Evolutionary conservation across 2,888 invertebrate genomes (phyloP), one percentile per base, ranked within the genome.

Genomic region (Tipula vernalis): DNA sequence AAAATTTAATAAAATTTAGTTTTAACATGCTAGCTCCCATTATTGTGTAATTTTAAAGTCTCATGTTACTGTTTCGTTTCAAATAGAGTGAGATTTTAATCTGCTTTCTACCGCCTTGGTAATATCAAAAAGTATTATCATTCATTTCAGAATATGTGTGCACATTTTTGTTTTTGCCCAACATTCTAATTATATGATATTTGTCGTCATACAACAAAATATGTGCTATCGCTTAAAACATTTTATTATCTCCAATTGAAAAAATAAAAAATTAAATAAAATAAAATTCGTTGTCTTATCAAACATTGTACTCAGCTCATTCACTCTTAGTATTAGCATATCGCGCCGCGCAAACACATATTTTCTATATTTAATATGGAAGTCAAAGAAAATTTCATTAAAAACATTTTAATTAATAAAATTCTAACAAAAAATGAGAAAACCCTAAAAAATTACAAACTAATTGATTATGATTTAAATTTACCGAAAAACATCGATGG

Each of bases 401-500:
- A 85, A 85, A 44, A 85, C 13, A 28, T 42, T 28, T 85, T 85
- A 28, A 85, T 42, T 18, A 28, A 39, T 39, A 85, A 85, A 85
- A 85, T 85, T 42, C 3, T 85, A 28, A 15, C 12, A 18, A 18
- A 15, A 6, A 85, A 85, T 18, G 0, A 42, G n/a, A 2, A 36
- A 15, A 42, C 42, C 12, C 44, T 85, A 3, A 8, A 42, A 44
- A 42, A 85, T 42, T 85, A 18, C 18, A 42, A 36, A 10, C 12
- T 87, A 18, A 36, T 87, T 10, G 39, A 86, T 84, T 87, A 71
- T 39, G 57, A 51, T 3, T 86, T 87, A 4, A 51, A 86, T 36
- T 36, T 87, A 3, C 28, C 71, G 8, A 28, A 71, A 1, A 41
- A 83, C 6, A 47, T 88, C 18, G 87, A 87, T 87, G 88, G 88